These are phyloP conservation scores for Xylocopa sonorina DNA, from an alignment of 1,140 invertebrate genomes.

Conservation along the genomic window DNA sequence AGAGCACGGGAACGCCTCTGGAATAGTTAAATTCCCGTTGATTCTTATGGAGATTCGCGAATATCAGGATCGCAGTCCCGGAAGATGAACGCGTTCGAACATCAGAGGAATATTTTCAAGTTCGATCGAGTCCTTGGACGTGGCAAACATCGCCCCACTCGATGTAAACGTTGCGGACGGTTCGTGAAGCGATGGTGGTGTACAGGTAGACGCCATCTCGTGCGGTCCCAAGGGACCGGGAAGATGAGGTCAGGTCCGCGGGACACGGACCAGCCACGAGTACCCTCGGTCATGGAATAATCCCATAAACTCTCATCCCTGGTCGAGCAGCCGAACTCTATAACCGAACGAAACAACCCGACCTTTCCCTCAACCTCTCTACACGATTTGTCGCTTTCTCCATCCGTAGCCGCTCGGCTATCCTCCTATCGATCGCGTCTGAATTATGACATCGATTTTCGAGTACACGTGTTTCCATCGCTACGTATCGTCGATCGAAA, in stretches of 20 bases:
- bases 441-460: not conserved
- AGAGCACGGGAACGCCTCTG: not conserved
- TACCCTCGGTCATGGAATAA: constrained; percentile 54
- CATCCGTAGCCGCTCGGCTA: not conserved
- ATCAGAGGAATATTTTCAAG: constrained; percentile 1
- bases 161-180: constrained; percentile 41
- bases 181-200: constrained; percentile 38
- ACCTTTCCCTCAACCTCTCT: not conserved
- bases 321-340: constrained; percentile 17
- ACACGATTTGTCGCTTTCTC: constrained; percentile 60
- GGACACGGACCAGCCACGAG: constrained; percentile 40
- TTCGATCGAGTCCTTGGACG: not conserved
- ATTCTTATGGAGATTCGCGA: not conserved
- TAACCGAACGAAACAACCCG: constrained; percentile 9
- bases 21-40: not conserved
- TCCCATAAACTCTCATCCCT: constrained; percentile 38
- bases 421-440: not conserved
- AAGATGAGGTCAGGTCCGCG: constrained; percentile 60
- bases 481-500: not conserved
- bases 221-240: constrained; percentile 20
- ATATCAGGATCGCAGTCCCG: no score
- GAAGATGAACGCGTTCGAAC: no score
- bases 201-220: constrained; percentile 45
- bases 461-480: no score
- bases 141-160: constrained; percentile 26